Conservation (phyloP, 2,797 vertebrate species). For the Microctenopoma stevenorrisi region DNA sequence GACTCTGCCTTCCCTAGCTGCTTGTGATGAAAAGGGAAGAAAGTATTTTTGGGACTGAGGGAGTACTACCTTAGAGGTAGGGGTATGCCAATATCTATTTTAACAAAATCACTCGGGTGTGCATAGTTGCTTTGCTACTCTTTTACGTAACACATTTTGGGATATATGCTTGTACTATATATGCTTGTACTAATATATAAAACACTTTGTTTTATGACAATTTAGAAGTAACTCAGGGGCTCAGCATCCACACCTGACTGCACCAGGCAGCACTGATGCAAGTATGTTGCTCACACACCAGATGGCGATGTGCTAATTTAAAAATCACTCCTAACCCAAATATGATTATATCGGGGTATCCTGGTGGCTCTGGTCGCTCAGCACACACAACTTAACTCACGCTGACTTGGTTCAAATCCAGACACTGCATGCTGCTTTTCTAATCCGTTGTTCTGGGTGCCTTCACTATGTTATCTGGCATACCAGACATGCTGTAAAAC, state of each 20-base stretch:
- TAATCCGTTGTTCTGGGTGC: slow-evolving; percentile 22
- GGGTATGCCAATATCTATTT: slow-evolving; percentile 32
- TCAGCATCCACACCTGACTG: slow-evolving; percentile 15
- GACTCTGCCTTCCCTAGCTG: slow-evolving; percentile 71
- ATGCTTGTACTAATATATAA: no score
- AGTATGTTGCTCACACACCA: slow-evolving; percentile 63
- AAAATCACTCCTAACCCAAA: slow-evolving; percentile 44
- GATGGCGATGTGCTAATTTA: slow-evolving; percentile 67
- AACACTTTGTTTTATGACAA: neutral
- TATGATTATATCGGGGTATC: slow-evolving; percentile 44
- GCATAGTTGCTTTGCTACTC: neutral
- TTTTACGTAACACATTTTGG: neutral
- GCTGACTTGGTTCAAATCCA: slow-evolving; percentile 55
- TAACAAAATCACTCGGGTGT: slow-evolving; percentile 5
- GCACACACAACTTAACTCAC: slow-evolving; percentile 51
- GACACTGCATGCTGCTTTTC: slow-evolving; percentile 37
- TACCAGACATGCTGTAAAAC: neutral
- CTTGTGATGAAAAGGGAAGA: slow-evolving; percentile 73
- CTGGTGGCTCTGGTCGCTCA: slow-evolving; percentile 31
- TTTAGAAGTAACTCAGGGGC: slow-evolving; percentile 6
- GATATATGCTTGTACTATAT: no score
- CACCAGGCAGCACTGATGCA: slow-evolving; percentile 37
- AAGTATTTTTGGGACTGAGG: slow-evolving; percentile 67
- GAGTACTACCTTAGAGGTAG: slow-evolving; percentile 78
- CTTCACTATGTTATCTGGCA: slow-evolving; percentile 24